Evolutionary conservation across 2,888 invertebrate genomes (phyloP).

Genomic region (Cordilura impudica): DNA sequence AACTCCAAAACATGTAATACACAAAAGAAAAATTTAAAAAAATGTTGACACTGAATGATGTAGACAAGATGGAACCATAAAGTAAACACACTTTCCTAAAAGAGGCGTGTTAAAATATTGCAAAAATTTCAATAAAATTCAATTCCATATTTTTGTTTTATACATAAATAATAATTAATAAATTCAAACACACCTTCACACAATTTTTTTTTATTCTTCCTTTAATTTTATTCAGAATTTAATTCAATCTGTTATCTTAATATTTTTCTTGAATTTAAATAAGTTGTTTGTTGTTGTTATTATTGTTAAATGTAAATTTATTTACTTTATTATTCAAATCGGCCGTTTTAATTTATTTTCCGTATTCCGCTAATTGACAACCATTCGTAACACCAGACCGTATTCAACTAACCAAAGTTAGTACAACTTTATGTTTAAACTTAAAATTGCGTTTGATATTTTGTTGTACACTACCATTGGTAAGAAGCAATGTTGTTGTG

Average conservation of each 20-base stretch:
- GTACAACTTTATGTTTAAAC: slow-evolving; percentile 45
- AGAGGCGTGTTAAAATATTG: slow-evolving; percentile 2
- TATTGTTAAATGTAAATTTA: background rate
- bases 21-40: slow-evolving; percentile 32
- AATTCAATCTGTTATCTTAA: background rate
- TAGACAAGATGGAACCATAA: slow-evolving; percentile 27
- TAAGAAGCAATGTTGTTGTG: background rate
- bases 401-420: slow-evolving; percentile 61
- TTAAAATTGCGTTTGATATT: slow-evolving; percentile 27
- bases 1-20: slow-evolving; percentile 41
- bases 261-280: background rate
- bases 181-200: background rate
- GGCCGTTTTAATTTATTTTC: slow-evolving; percentile 5
- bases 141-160: background rate
- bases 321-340: slow-evolving; percentile 14
- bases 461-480: slow-evolving; percentile 1
- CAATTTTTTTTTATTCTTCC: background rate
- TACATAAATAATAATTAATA: slow-evolving; percentile 3
- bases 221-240: background rate
- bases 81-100: slow-evolving; percentile 46
- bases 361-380: slow-evolving; percentile 54
- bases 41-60: slow-evolving; percentile 31
- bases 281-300: background rate
- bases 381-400: slow-evolving; percentile 62
- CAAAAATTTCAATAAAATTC: background rate